phyloP scores from a whole-genome alignment of 1,140 invertebrate species.

The Batillaria attramentaria region DNA sequence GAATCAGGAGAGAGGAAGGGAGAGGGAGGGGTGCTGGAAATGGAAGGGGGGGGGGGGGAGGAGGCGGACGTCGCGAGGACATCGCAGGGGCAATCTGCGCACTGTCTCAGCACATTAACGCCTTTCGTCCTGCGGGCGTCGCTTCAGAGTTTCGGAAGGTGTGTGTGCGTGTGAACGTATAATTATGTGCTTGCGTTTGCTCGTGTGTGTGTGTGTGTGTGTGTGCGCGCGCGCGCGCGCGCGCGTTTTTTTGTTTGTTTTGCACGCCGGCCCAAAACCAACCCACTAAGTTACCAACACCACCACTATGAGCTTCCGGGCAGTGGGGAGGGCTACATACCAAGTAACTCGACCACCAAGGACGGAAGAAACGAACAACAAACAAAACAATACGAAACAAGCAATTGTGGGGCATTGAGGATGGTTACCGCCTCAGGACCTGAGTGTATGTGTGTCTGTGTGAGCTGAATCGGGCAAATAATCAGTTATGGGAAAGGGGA shows the following conservation, averaged over 20 bases:
- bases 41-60: no score
- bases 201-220: constrained; percentile 1
- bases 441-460: no score
- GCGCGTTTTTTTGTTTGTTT: background rate
- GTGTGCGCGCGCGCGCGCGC: background rate
- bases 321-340: background rate
- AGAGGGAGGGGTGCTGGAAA: no score
- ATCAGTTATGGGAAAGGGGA: no score
- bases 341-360: background rate
- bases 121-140: background rate
- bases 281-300: no score
- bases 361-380: background rate
- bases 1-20: no score
- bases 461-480: no score
- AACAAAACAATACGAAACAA: background rate
- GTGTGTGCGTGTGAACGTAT: constrained; percentile 12
- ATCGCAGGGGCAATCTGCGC: background rate
- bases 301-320: no score
- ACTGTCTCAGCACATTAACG: background rate
- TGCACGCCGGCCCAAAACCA: no score
- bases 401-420: no score
- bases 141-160: background rate
- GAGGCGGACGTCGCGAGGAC: no score
- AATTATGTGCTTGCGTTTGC: background rate
- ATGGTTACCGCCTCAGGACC: no score